Conservation (phyloP, 2,113 vertebrate genomes). For the Cariama cristata region DNA sequence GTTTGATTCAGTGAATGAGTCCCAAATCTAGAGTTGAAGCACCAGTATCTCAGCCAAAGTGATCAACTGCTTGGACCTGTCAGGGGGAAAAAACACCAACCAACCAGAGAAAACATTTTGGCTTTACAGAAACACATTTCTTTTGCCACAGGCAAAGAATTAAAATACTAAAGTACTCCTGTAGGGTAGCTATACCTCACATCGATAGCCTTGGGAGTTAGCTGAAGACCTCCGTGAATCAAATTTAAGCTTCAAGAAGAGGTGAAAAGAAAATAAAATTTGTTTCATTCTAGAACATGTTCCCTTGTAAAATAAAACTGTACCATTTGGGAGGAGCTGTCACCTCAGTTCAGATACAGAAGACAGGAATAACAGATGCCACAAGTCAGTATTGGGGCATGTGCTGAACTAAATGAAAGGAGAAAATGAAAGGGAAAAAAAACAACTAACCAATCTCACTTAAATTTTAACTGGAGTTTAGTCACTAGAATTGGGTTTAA, state of each 20-base stretch:
- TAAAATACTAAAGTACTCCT: not conserved
- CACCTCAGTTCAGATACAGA: not conserved
- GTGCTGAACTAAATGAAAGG: not conserved
- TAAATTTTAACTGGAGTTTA: not conserved
- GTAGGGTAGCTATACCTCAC: not conserved
- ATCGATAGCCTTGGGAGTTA: not conserved
- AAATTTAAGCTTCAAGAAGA: not conserved
- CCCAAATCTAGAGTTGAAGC: not conserved
- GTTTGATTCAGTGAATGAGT: not conserved
- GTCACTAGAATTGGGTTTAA: not conserved
- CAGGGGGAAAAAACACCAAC: accelerated
- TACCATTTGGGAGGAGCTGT: not conserved
- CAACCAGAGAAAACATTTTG: not conserved
- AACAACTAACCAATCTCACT: not conserved
- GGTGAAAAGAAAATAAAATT: not conserved
- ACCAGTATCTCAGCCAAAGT: not conserved
- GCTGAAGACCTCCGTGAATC: not conserved
- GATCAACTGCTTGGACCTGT: not conserved
- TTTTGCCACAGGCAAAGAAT: not conserved
- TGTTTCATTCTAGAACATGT: not conserved
- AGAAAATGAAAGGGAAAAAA: not conserved
- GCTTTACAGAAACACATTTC: not conserved
- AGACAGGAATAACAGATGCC: not conserved
- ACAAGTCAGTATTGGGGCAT: not conserved
- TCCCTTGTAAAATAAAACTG: not conserved